These are phyloP conservation scores for Epinephelus lanceolatus DNA, from an alignment of 2,113 vertebrate species.

Conservation along the genomic window DNA sequence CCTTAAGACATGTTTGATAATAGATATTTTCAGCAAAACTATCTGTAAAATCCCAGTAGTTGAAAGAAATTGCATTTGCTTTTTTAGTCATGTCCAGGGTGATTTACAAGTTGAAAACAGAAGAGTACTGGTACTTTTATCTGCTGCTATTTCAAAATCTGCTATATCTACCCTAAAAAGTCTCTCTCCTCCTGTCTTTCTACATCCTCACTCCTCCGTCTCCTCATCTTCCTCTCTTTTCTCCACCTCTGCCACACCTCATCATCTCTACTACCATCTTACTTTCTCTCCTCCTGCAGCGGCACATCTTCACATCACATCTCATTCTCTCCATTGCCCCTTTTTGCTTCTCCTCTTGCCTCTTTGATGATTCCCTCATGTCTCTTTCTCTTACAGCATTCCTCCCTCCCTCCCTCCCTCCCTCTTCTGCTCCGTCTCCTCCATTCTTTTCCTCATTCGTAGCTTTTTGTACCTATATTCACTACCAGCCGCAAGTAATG, in stretches of 20 bases:
- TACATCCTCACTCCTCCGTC: neutral
- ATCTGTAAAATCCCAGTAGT: neutral
- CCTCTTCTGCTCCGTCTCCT: constrained; percentile 8
- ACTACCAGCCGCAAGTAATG: constrained; percentile 55
- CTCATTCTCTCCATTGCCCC: no score
- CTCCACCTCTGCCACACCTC: neutral
- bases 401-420: neutral
- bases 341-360: neutral
- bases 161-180: neutral
- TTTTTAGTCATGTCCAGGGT: neutral
- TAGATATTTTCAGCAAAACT: neutral
- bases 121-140: neutral
- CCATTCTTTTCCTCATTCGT: constrained; percentile 11
- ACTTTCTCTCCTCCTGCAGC: neutral
- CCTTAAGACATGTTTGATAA: neutral
- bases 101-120: constrained; percentile 1
- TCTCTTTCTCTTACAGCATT: neutral
- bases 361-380: constrained; percentile 7
- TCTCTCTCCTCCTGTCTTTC: neutral
- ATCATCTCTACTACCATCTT: neutral
- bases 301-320: no score
- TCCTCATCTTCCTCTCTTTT: constrained; percentile 7
- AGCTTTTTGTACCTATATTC: constrained; percentile 57
- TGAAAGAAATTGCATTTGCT: neutral
- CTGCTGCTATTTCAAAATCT: constrained; percentile 7